Evolutionary conservation across 2,113 vertebrate species (phyloP).

Genomic region (Oncorhynchus nerka): DNA sequence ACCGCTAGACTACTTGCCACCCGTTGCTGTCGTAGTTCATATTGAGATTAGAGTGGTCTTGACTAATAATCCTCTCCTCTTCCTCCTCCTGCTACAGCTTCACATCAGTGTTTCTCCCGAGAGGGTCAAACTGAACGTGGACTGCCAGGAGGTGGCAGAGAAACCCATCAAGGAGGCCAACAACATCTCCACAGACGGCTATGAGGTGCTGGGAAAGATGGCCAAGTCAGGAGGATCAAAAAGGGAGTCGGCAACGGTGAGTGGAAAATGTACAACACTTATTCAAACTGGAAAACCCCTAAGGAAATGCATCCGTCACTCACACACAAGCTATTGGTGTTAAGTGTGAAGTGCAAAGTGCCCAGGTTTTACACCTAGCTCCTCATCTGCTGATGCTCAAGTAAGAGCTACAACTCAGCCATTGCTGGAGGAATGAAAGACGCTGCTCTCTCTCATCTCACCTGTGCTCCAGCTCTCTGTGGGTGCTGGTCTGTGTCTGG

Average conservation of each 20-base stretch:
- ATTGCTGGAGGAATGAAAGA: constrained; percentile 19
- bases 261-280: constrained; percentile 42
- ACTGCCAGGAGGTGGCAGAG: constrained; percentile 92
- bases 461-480: constrained; percentile 27
- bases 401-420: constrained; percentile 26
- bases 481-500: constrained; percentile 31
- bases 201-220: constrained; percentile 94
- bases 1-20: no score
- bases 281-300: constrained; percentile 16
- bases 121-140: constrained; percentile 89
- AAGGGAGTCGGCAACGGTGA: constrained; percentile 91
- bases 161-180: constrained; percentile 90
- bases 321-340: neutral
- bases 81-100: constrained; percentile 74
- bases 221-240: constrained; percentile 73
- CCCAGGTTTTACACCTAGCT: constrained; percentile 17
- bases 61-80: constrained; percentile 22
- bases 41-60: constrained; percentile 27
- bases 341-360: neutral
- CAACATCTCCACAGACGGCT: constrained; percentile 90
- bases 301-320: constrained; percentile 22
- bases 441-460: neutral
- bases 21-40: neutral
- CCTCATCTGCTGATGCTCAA: constrained; percentile 28
- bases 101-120: constrained; percentile 89